Conservation (phyloP, 2,797 vertebrate genomes). For the Tragelaphus eurycerus region DNA sequence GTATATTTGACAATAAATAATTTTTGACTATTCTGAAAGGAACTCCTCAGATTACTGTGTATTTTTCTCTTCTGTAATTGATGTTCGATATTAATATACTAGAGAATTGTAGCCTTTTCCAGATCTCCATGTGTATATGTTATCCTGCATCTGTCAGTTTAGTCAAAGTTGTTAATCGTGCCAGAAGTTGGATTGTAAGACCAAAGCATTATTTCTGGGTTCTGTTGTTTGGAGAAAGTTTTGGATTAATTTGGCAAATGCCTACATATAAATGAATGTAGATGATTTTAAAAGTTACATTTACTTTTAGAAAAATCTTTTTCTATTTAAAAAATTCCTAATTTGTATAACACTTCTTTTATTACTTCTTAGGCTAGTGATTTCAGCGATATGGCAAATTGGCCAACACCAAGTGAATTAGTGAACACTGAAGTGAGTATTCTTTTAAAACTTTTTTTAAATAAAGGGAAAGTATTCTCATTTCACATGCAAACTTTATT, state of each 20-base stretch:
- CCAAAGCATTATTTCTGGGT: background rate
- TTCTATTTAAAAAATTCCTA: slow-evolving; percentile 39
- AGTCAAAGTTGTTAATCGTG: background rate
- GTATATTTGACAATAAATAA: slow-evolving; percentile 80
- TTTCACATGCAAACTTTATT: slow-evolving; percentile 18
- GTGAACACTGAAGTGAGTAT: slow-evolving; percentile 90
- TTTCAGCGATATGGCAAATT: slow-evolving; percentile 94
- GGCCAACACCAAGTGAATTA: slow-evolving; percentile 97
- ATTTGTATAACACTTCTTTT: slow-evolving; percentile 2
- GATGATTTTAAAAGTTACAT: background rate
- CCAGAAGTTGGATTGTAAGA: background rate
- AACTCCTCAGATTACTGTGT: background rate
- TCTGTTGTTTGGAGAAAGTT: slow-evolving; percentile 14
- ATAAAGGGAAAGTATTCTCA: background rate
- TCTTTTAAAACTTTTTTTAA: background rate
- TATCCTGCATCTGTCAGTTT: background rate
- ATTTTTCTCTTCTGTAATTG: slow-evolving; percentile 37
- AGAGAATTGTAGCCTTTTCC: background rate
- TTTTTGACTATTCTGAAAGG: background rate
- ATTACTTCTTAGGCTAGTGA: slow-evolving; percentile 88
- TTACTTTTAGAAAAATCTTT: slow-evolving; percentile 44
- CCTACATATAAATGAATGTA: background rate
- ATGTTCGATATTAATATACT: slow-evolving; percentile 1
- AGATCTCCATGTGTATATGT: background rate
- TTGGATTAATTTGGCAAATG: slow-evolving; percentile 23